Percentiles rank a stretch among this genome's conserved stretches.
Evolutionary conservation across 2,888 invertebrate genomes (phyloP).

Genomic region (Dicycla oo): DNA sequence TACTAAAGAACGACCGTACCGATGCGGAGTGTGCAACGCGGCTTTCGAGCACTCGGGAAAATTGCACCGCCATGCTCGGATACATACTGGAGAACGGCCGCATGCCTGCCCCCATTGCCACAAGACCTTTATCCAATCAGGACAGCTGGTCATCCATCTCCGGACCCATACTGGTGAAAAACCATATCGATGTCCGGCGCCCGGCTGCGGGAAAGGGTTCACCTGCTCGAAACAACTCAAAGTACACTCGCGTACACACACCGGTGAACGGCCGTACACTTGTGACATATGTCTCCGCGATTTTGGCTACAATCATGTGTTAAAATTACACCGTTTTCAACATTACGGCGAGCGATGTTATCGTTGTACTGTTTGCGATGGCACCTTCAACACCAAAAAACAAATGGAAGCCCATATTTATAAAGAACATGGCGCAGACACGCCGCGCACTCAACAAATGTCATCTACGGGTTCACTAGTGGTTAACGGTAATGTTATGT

Average conservation of each 20-base stretch:
- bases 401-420: constrained; percentile 96
- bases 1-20: constrained; percentile 97
- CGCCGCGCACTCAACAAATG: constrained; percentile 80
- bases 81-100: constrained; percentile 97
- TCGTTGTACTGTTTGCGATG: constrained; percentile 97
- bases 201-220: constrained; percentile 96
- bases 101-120: constrained; percentile 97
- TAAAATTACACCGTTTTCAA: constrained; percentile 96
- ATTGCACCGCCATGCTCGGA: constrained; percentile 96
- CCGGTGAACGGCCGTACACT: constrained; percentile 97
- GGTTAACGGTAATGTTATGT: constrained; percentile 82
- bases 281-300: constrained; percentile 97
- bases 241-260: constrained; percentile 97
- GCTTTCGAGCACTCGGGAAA: constrained; percentile 98
- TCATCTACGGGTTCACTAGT: constrained; percentile 77
- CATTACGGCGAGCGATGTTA: constrained; percentile 98
- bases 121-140: constrained; percentile 97
- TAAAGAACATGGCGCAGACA: constrained; percentile 89
- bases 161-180: constrained; percentile 97
- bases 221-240: constrained; percentile 98
- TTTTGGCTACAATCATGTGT: constrained; percentile 97
- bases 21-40: constrained; percentile 96
- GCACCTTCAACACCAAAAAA: constrained; percentile 97
- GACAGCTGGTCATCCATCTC: constrained; percentile 97
- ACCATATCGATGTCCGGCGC: constrained; percentile 95